These are phyloP conservation scores for Rhinoptilus africanus DNA, from an alignment of 2,113 vertebrate genomes.

Conservation along the genomic window DNA sequence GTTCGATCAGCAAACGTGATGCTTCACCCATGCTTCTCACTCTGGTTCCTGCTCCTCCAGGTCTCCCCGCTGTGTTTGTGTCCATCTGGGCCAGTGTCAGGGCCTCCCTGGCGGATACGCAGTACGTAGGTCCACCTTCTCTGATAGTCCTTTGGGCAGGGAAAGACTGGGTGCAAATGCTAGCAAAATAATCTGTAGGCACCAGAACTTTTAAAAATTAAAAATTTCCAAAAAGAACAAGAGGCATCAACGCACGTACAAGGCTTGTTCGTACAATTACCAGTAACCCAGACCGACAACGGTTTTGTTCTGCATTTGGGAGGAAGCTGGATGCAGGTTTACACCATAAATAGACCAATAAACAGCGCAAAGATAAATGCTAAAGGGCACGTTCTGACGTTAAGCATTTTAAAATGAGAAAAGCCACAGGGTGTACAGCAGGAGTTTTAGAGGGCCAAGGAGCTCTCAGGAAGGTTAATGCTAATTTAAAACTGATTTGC, in stretches of 20 bases:
- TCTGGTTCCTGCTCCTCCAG: slow-evolving; percentile 49
- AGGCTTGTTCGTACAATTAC: neutral
- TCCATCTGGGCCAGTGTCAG: slow-evolving; percentile 90
- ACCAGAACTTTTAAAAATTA: neutral
- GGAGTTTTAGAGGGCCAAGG: neutral
- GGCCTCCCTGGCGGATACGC: slow-evolving; percentile 91
- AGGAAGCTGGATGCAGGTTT: neutral
- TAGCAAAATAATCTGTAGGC: neutral
- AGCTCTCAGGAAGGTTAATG: neutral
- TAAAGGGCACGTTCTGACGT: neutral
- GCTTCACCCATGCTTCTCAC: neutral
- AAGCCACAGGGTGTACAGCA: neutral
- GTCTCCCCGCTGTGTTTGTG: slow-evolving; percentile 92
- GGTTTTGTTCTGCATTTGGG: neutral
- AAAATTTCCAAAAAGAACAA: neutral
- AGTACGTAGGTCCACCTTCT: slow-evolving; percentile 77
- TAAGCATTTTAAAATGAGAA: neutral
- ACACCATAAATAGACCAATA: neutral
- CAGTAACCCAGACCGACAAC: rapidly evolving
- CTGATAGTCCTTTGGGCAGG: neutral
- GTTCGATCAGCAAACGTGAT: neutral
- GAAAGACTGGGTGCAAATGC: neutral
- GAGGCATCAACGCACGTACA: too few relatives aligned
- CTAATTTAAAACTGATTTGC: neutral
- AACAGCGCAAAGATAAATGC: neutral